phyloP scores from a whole-genome alignment of 2,113 vertebrate species.

The Bubalus kerabau region DNA sequence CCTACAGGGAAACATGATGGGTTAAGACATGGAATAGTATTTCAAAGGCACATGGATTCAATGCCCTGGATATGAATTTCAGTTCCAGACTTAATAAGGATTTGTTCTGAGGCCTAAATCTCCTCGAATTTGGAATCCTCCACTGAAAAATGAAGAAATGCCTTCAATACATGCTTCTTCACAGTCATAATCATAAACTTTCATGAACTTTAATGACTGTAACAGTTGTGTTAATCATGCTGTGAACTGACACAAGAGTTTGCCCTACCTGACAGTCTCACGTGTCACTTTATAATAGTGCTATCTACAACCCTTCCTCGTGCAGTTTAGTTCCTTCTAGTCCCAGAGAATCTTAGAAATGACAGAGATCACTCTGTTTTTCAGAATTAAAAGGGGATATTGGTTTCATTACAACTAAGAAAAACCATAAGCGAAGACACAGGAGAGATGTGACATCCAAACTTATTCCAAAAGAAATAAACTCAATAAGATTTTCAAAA shows the following conservation, averaged over 20 bases:
- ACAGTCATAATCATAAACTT: background rate
- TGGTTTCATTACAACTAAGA: background rate
- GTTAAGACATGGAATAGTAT: background rate
- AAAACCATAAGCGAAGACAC: background rate
- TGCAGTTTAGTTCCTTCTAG: background rate
- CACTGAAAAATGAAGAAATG: background rate
- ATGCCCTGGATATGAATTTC: background rate
- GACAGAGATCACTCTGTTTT: background rate
- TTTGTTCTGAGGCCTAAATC: background rate
- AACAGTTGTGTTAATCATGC: too few species aligned
- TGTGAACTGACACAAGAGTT: background rate
- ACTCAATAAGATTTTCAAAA: background rate
- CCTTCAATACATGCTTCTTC: background rate
- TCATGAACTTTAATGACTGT: background rate
- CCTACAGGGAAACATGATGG: background rate
- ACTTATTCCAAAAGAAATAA: background rate
- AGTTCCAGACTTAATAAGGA: background rate
- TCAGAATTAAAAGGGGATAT: background rate
- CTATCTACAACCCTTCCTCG: background rate
- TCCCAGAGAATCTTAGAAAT: background rate
- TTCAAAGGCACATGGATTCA: background rate
- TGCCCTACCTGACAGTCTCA: rapidly evolving
- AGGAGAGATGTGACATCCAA: background rate
- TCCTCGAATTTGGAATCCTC: background rate
- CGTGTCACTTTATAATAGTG: background rate